Conservation (phyloP, 1,140 invertebrate genomes). For the Wiebesia pumilae region DNA sequence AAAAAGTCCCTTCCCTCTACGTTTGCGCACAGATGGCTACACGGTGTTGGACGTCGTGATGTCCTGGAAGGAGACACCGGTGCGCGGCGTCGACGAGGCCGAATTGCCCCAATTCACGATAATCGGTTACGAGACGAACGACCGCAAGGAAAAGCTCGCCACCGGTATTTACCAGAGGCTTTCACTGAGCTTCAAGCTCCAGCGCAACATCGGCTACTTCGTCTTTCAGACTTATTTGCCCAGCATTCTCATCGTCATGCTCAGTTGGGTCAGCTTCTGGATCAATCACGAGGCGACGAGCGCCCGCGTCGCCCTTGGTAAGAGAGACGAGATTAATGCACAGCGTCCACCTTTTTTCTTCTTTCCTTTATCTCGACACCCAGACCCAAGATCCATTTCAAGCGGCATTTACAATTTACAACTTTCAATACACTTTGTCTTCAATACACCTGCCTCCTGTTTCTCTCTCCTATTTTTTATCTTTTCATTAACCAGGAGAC, state of each 20-base stretch:
- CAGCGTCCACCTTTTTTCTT: not conserved
- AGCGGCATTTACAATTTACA: not conserved
- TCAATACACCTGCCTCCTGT: not conserved
- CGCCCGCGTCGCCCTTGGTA: constrained; percentile 85
- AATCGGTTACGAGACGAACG: constrained; percentile 93
- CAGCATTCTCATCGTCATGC: constrained; percentile 88
- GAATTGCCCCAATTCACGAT: constrained; percentile 97
- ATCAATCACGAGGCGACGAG: constrained; percentile 89
- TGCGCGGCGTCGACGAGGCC: constrained; percentile 94
- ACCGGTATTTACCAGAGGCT: constrained; percentile 96
- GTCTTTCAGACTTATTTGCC: constrained; percentile 90
- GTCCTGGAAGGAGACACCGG: constrained; percentile 94
- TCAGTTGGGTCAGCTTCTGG: constrained; percentile 93
- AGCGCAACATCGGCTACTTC: constrained; percentile 88
- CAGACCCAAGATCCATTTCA: not conserved
- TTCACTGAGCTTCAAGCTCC: constrained; percentile 86
- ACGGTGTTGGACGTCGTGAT: constrained; percentile 97
- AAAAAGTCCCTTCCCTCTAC: not conserved
- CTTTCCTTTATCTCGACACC: not conserved
- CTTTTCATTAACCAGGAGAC: no score
- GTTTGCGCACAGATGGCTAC: constrained; percentile 89
- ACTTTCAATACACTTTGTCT: no score
- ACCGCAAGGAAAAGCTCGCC: constrained; percentile 89
- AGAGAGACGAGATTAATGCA: not conserved
- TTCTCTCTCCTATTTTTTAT: not conserved